Conservation (phyloP, 2,888 invertebrate species). For the Scaptodrosophila latifasciaeformis region DNA sequence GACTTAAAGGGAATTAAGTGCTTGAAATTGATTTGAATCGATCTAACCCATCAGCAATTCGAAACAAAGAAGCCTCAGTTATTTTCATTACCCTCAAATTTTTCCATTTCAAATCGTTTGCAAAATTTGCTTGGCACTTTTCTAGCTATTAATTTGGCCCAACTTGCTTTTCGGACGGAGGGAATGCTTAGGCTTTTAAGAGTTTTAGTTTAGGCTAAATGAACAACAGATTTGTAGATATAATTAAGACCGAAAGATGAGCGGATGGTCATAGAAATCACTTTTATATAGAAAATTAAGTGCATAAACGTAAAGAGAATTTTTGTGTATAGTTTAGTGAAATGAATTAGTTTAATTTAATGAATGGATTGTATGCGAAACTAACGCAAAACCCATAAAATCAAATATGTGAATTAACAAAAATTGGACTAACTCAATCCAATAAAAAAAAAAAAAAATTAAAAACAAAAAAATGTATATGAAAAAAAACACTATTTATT, state of each 20-base stretch:
- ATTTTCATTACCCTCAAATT: too few species aligned
- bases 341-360: constrained; percentile 63
- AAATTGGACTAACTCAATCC: neutral
- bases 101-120: constrained; percentile 32
- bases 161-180: neutral
- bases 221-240: constrained; percentile 14
- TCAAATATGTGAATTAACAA: too few species aligned
- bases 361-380: constrained; percentile 38
- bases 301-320: constrained; percentile 36
- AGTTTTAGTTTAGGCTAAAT: constrained; percentile 33
- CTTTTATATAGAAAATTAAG: constrained; percentile 56
- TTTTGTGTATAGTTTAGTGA: constrained; percentile 67
- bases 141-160: constrained; percentile 18
- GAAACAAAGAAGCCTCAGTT: too few species aligned
- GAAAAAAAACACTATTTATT: constrained; percentile 39
- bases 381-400: constrained; percentile 33
- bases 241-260: constrained; percentile 7
- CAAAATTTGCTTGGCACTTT: constrained; percentile 45
- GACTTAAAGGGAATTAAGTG: too few species aligned
- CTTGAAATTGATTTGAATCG: too few species aligned
- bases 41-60: too few species aligned
- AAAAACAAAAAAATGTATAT: constrained; percentile 25
- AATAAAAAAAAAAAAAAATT: constrained; percentile 22
- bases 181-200: constrained; percentile 21
- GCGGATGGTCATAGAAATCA: too few species aligned